These are phyloP conservation scores for Priocnemis perturbator DNA, from an alignment of 2,888 invertebrate species.

Conservation along the genomic window DNA sequence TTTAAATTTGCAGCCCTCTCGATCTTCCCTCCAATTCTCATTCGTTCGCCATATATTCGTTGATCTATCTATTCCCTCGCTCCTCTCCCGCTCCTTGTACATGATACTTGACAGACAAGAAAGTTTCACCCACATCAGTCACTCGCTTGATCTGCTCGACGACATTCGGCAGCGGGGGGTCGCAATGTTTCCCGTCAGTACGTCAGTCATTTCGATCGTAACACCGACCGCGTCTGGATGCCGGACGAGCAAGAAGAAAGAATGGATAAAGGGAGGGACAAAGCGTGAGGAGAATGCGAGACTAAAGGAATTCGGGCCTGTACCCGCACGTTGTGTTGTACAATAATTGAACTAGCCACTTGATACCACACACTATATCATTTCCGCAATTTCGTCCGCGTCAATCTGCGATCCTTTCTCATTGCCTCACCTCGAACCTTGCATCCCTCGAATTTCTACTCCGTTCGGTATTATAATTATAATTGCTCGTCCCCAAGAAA, in stretches of 20 bases:
- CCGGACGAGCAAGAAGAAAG: conserved; percentile 26
- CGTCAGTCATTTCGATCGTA: conserved; percentile 71
- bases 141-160: conserved; percentile 65
- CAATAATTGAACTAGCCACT: too few relatives aligned
- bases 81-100: conserved; percentile 8
- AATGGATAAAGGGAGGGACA: conserved; percentile 18
- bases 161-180: conserved; percentile 71
- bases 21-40: too few relatives aligned
- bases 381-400: too few relatives aligned
- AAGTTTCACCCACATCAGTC: conserved; percentile 69
- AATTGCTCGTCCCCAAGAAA: too few relatives aligned
- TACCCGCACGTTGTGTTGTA: too few relatives aligned
- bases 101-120: conserved; percentile 37
- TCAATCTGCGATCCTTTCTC: too few relatives aligned
- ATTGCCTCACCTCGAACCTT: too few relatives aligned
- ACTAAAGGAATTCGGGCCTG: conserved; percentile 55
- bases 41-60: too few relatives aligned
- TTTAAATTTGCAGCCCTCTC: too few relatives aligned
- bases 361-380: too few relatives aligned
- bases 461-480: too few relatives aligned
- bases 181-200: conserved; percentile 70
- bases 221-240: conserved; percentile 58
- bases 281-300: conserved; percentile 39
- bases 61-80: conserved; percentile 1
- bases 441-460: too few relatives aligned